phyloP scores from a whole-genome alignment of 1,140 invertebrate genomes.

The Listronotus oregonensis region DNA sequence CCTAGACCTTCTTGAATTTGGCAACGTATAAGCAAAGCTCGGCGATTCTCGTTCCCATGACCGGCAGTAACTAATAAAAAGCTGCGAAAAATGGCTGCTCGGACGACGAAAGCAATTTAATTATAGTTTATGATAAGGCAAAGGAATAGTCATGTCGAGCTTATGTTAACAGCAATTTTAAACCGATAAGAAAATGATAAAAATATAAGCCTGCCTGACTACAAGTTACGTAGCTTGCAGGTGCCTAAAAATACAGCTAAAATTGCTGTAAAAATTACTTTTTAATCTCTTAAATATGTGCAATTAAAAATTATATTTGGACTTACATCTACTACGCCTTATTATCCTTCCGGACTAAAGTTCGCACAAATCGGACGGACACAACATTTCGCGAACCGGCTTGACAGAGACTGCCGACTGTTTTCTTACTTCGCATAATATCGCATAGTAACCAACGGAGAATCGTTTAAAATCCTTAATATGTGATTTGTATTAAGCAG shows the following conservation, averaged over 20 bases:
- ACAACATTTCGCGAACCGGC: slow-evolving; percentile 15
- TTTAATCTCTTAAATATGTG: too few relatives aligned
- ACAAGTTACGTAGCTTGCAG: background rate
- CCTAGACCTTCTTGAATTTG: slow-evolving; percentile 45
- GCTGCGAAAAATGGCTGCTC: slow-evolving; percentile 24
- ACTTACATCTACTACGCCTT: slow-evolving; percentile 17
- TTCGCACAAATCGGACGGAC: slow-evolving; percentile 24
- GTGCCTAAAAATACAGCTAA: too few relatives aligned
- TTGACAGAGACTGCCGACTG: slow-evolving; percentile 36
- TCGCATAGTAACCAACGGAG: slow-evolving; percentile 50
- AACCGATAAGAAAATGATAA: slow-evolving; percentile 12
- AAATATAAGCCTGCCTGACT: slow-evolving; percentile 3
- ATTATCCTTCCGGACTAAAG: slow-evolving; percentile 29
- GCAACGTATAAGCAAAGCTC: slow-evolving; percentile 17
- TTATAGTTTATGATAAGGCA: background rate
- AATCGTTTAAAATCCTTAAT: slow-evolving; percentile 35
- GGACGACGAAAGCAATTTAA: slow-evolving; percentile 21
- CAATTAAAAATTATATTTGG: background rate
- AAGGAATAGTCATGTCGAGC: slow-evolving; percentile 13
- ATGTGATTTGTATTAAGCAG: slow-evolving; percentile 26
- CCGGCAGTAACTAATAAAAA: slow-evolving; percentile 26
- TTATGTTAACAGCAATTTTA: slow-evolving; percentile 8
- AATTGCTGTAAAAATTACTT: too few relatives aligned
- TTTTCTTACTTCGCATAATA: slow-evolving; percentile 42
- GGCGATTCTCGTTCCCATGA: slow-evolving; percentile 12